Conservation (phyloP, 2,888 invertebrate species). For the Carterocephalus palaemon region DNA sequence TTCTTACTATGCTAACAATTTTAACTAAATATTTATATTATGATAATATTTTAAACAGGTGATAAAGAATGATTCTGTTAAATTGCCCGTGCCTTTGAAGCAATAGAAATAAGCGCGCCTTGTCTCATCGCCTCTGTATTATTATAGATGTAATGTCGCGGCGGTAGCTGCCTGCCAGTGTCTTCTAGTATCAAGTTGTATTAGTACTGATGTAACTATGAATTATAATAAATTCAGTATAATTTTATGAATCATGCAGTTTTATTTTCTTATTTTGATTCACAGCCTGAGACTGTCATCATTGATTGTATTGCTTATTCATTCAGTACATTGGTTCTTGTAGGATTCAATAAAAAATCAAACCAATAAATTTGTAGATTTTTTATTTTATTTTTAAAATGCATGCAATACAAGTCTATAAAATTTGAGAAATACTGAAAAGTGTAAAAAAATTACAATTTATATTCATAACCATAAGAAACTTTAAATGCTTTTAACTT, state of each 20-base stretch:
- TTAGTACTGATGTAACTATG: slow-evolving; percentile 44
- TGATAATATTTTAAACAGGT: too few species aligned
- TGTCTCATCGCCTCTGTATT: slow-evolving; percentile 7
- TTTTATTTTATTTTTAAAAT: slow-evolving; percentile 1
- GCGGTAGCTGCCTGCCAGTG: slow-evolving; percentile 29
- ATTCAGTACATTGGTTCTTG: too few species aligned
- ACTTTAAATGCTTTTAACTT: too few species aligned
- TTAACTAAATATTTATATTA: too few species aligned
- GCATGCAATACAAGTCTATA: background rate
- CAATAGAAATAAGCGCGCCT: slow-evolving; percentile 4
- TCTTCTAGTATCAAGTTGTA: slow-evolving; percentile 40
- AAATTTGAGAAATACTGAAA: slow-evolving; percentile 12
- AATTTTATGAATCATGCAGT: slow-evolving; percentile 49
- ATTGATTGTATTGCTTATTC: too few species aligned
- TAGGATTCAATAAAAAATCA: background rate
- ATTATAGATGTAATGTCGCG: slow-evolving; percentile 11
- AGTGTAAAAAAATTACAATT: slow-evolving; percentile 2
- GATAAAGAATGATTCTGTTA: too few species aligned
- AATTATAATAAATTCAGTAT: slow-evolving; percentile 46
- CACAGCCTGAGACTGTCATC: too few species aligned
- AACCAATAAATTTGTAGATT: background rate
- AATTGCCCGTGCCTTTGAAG: background rate
- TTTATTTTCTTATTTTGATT: slow-evolving; percentile 41
- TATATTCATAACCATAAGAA: slow-evolving; percentile 5
- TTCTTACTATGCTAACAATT: too few species aligned